A percentile compares a stretch with the other conserved stretches of the same genome.
Evolutionary conservation across 2,888 invertebrate species (phyloP).

Genomic region (Callinectes sapidus): DNA sequence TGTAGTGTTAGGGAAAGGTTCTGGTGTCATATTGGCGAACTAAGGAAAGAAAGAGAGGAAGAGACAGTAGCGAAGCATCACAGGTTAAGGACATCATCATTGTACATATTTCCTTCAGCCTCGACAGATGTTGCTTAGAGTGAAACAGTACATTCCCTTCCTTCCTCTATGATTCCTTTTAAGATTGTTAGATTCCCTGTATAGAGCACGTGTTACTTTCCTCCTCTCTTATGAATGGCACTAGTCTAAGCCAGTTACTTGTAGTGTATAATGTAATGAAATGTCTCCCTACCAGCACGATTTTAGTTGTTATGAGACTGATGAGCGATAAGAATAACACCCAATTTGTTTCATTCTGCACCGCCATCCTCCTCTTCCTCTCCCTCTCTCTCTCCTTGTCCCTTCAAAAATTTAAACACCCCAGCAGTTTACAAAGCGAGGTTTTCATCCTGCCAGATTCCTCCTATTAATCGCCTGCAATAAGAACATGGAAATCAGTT

Average conservation of each 20-base stretch:
- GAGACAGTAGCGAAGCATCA: too few species aligned
- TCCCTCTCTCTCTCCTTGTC: slow-evolving; percentile 27
- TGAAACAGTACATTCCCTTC: background rate
- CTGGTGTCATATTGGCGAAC: too few species aligned
- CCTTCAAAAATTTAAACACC: background rate
- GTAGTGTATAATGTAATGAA: too few species aligned
- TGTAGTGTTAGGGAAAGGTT: too few species aligned
- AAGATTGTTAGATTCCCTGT: too few species aligned
- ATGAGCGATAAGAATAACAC: background rate
- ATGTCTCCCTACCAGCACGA: background rate
- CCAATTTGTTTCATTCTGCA: background rate
- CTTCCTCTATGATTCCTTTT: too few species aligned
- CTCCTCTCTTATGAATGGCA: background rate
- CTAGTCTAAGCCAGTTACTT: too few species aligned
- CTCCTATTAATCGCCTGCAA: background rate
- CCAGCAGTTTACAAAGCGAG: background rate
- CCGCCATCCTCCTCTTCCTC: background rate
- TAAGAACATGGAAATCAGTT: background rate
- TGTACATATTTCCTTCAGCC: too few species aligned
- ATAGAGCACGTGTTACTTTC: background rate
- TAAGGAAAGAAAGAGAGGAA: too few species aligned
- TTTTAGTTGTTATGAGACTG: background rate
- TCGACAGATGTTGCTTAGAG: too few species aligned
- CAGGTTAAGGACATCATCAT: too few species aligned
- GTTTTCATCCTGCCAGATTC: slow-evolving; percentile 1